phyloP scores from a whole-genome alignment of 1,140 invertebrate genomes.

The Drosophila repletoides region DNA sequence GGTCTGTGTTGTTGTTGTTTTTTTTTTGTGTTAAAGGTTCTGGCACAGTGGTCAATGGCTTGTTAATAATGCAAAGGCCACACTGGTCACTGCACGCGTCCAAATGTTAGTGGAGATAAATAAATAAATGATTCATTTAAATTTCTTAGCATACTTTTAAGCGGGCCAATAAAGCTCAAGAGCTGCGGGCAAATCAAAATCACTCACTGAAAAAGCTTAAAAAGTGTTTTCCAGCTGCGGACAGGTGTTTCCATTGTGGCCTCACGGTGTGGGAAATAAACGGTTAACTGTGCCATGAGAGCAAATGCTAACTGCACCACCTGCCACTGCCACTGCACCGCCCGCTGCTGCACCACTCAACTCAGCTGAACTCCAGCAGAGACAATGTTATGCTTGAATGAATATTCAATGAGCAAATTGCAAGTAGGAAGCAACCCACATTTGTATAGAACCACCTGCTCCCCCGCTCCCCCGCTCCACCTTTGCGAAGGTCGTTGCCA shows the following conservation, averaged over 20 bases:
- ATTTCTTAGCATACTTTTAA: constrained; percentile 24
- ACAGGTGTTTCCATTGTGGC: constrained; percentile 38
- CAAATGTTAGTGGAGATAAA: constrained; percentile 3
- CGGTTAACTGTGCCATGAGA: constrained; percentile 47
- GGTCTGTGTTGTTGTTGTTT: not conserved
- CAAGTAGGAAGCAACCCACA: constrained; percentile 64
- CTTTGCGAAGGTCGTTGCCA: constrained; percentile 54
- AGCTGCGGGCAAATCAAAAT: not conserved
- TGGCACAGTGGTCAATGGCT: constrained; percentile 35
- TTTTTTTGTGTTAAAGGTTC: constrained; percentile 26
- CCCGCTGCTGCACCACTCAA: too few relatives aligned
- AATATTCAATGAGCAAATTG: constrained; percentile 62
- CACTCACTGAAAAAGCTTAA: constrained; percentile 5
- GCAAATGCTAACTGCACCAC: not conserved
- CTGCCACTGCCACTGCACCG: not conserved
- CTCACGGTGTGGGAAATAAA: constrained; percentile 39
- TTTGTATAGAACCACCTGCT: not conserved
- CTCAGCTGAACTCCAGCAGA: constrained; percentile 21
- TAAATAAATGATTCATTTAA: constrained; percentile 15
- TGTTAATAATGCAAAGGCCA: constrained; percentile 43
- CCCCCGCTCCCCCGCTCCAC: not conserved
- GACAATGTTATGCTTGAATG: constrained; percentile 52
- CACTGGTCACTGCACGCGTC: not conserved
- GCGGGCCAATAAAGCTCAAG: not conserved
- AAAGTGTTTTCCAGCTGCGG: not conserved